Base-by-base conservation (phyloP, 1,140 invertebrate species). In the Antheraea pernyi region DNA sequence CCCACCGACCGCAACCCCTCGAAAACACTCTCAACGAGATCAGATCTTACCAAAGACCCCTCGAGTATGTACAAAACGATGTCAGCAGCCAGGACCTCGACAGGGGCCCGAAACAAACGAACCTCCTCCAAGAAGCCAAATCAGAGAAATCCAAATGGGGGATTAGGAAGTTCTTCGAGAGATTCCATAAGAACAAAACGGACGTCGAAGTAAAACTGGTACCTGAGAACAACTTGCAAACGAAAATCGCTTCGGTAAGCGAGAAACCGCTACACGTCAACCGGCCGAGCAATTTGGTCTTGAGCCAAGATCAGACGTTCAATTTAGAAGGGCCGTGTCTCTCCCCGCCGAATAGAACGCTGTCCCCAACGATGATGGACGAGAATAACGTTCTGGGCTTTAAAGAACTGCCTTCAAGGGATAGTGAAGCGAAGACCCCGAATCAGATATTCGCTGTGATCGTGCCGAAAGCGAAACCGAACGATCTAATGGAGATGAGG, bases 11-110 rank as follows among this genome's bases (percentile, higher is more conserved):
- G 10, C 74, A 77, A 22, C 62, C 74, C 0, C 78, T 78, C 65
- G 88, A 88, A 68, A 84, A 88, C 36, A 82, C 83, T 0, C n/a
- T 89, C 0, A 86, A 85, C 67, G 88, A 91, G 69, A 87, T 91
- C 19, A 69, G 86, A 30, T 88, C 88, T 0, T 90, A 89, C 59
- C 90, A 87, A 74, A 85, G 94, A 81, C 96, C 96, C 0, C 95
- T 97, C 76, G 95, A 96, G 0, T 97, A 95, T 74, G 92, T 97
- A 0, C 96, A 96, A 79, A 97, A 97, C 81, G 95, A 95, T 18
- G 96, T 96, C n/a, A 95, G 93, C 68, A 86, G 95, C 69, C 93
- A 95, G 70, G 94, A 95, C 13, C 94, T 95, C 70, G 91, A 88
- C 3, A 78, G 84, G 68, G 79, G 74, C 2, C 86, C 84, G 0